Evolutionary conservation across 2,113 vertebrate genomes (phyloP).

Genomic region (rat (Rattus norvegicus)): GRCr8 NC_086029.1:81172001-81172500

Average conservation of each 20-base stretch:
- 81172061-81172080: not conserved
- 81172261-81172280: not conserved
- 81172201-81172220: not conserved
- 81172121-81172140: not conserved
- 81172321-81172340: not conserved
- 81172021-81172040: slow-evolving; percentile 89
- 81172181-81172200: not conserved
- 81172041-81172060: slow-evolving; percentile 40
- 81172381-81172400: not conserved
- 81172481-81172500: not conserved
- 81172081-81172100: not conserved
- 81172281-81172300: not conserved
- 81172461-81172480: slow-evolving; percentile 20
- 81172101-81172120: not conserved
- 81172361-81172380: not conserved
- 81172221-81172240: not conserved
- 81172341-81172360: not conserved
- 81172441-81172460: slow-evolving; percentile 25
- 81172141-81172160: not conserved
- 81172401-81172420: not conserved
- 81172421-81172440: not conserved
- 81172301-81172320: not conserved
- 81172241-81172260: not conserved
- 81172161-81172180: not conserved
- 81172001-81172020: slow-evolving; percentile 90